phyloP scores from a whole-genome alignment of 2,113 vertebrate species.

The Synchiropus splendidus region DNA sequence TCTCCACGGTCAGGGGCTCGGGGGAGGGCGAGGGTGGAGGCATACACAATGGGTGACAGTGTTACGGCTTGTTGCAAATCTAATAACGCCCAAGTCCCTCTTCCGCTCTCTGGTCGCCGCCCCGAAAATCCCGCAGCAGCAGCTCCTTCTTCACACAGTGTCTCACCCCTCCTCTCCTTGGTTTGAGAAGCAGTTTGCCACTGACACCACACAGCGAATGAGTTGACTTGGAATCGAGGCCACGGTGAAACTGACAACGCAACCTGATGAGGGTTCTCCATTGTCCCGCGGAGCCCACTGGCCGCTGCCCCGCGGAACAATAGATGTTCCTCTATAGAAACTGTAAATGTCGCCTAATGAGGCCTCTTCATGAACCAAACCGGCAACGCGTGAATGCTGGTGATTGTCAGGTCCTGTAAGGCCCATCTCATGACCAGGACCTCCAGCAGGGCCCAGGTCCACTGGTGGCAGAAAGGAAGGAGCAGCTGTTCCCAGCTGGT shows the following conservation, averaged over 20 bases:
- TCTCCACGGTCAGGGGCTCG: slow-evolving; percentile 35
- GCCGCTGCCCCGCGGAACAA: slow-evolving; percentile 33
- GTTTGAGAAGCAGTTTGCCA: slow-evolving; percentile 26
- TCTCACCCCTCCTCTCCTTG: slow-evolving; percentile 24
- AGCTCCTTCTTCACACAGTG: slow-evolving; percentile 20
- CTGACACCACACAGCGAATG: slow-evolving; percentile 9
- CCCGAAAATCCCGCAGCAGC: slow-evolving; percentile 5
- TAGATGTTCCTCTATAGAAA: slow-evolving; percentile 33
- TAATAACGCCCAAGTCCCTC: slow-evolving; percentile 57
- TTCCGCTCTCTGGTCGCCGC: slow-evolving; percentile 36
- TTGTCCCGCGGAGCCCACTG: slow-evolving; percentile 15
- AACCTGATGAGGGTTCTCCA: slow-evolving; percentile 27
- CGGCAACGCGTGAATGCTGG: slow-evolving; percentile 30
- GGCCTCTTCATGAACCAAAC: slow-evolving; percentile 43
- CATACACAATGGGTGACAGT: slow-evolving; percentile 63
- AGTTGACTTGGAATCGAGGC: slow-evolving; percentile 9
- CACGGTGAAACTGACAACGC: slow-evolving; percentile 6
- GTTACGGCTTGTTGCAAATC: slow-evolving; percentile 69
- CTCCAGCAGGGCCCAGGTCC: slow-evolving; percentile 40
- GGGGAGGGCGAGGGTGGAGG: slow-evolving; percentile 44
- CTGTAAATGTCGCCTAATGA: slow-evolving; percentile 51
- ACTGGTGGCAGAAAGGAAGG: slow-evolving; percentile 44
- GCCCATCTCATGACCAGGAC: slow-evolving; percentile 27
- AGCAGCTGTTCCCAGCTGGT: slow-evolving; percentile 73
- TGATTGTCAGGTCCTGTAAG: slow-evolving; percentile 34